Evolutionary conservation across 1,140 invertebrate species (phyloP).

Genomic region (Wiebesia pumilae): DNA sequence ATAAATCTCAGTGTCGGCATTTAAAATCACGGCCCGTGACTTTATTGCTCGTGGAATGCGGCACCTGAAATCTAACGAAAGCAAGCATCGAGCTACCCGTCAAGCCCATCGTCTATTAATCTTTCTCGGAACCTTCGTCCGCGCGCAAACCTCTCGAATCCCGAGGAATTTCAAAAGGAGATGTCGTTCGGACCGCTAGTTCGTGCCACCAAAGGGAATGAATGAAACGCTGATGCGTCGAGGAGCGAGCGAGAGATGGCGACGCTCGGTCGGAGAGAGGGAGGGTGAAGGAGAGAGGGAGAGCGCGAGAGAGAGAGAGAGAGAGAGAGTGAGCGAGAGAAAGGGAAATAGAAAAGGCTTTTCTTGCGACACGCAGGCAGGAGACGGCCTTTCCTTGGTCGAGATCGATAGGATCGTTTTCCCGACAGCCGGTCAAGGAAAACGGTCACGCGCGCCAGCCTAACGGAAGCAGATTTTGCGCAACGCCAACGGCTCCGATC

Average conservation of each 20-base stretch:
- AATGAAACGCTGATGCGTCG: slow-evolving; percentile 32
- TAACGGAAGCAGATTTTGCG: slow-evolving; percentile 46
- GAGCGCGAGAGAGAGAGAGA: too few species aligned
- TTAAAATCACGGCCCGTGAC: neutral
- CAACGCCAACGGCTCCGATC: slow-evolving; percentile 30
- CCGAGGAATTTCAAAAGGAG: slow-evolving; percentile 6
- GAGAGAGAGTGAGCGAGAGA: too few species aligned
- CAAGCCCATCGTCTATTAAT: slow-evolving; percentile 24
- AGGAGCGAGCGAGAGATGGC: neutral
- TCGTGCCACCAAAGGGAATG: neutral
- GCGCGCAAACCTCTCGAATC: too few species aligned
- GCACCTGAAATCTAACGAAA: neutral
- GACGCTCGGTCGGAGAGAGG: too few species aligned
- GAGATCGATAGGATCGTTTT: slow-evolving; percentile 1
- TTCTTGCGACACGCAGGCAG: neutral
- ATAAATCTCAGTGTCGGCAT: neutral
- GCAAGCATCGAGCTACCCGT: neutral
- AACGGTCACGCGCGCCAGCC: slow-evolving; percentile 37
- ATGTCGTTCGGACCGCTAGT: too few species aligned
- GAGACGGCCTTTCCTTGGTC: neutral
- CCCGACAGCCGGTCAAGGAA: slow-evolving; percentile 29
- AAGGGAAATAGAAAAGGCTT: neutral
- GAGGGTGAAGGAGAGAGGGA: too few species aligned
- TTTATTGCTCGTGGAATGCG: slow-evolving; percentile 7
- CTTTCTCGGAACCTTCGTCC: slow-evolving; percentile 19